A percentile compares a stretch with the other conserved stretches of the same genome.
Evolutionary conservation across 2,888 invertebrate species (phyloP).

Genomic region (Noctua pronuba): DNA sequence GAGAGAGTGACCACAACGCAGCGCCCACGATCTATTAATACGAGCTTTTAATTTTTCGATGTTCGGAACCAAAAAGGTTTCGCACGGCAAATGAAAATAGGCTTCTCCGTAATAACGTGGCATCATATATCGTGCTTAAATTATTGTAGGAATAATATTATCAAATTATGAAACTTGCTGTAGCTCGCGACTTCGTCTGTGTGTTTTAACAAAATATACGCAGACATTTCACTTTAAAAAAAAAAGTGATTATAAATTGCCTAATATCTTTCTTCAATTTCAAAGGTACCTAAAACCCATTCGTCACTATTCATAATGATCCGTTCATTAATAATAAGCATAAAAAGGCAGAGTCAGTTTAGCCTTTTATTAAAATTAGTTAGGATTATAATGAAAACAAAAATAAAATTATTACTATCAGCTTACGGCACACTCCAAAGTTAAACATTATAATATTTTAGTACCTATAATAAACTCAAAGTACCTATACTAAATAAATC

Average conservation of each 20-base stretch:
- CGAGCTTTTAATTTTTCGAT: constrained; percentile 3
- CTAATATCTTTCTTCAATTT: not conserved
- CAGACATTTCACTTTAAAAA: too few relatives aligned
- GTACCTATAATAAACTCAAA: not conserved
- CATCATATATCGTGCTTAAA: not conserved
- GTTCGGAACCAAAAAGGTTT: constrained; percentile 9
- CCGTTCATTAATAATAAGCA: not conserved
- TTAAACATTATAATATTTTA: not conserved
- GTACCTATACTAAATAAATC: not conserved
- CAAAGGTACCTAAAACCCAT: not conserved
- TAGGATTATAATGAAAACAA: not conserved
- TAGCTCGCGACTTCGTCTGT: too few relatives aligned
- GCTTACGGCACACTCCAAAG: not conserved
- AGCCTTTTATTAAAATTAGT: not conserved
- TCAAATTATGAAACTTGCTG: not conserved
- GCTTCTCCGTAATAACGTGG: not conserved
- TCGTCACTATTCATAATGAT: not conserved
- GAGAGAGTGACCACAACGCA: not conserved
- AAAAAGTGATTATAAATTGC: too few relatives aligned
- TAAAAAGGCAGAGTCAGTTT: not conserved
- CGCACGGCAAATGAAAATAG: not conserved
- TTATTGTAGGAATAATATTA: not conserved
- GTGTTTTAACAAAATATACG: not conserved
- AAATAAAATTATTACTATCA: not conserved
- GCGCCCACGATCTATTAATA: not conserved